Base-by-base conservation (phyloP, 2,113 vertebrate species). In the Epinephelus cyanopodus region DNA sequence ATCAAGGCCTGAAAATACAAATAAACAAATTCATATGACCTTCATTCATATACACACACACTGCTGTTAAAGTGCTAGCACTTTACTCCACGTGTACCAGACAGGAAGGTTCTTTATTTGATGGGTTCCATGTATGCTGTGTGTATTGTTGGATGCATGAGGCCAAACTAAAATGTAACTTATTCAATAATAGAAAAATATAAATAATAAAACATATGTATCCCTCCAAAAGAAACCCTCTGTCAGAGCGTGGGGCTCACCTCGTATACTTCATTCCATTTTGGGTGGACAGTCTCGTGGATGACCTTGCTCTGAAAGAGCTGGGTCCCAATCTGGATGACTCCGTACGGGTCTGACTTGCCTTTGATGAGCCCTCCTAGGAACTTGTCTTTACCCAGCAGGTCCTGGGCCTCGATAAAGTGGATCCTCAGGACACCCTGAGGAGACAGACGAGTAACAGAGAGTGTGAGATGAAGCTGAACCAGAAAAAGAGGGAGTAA, bases 191-290 rank as follows among this genome's bases (percentile, higher is more conserved):
- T 9, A 63, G 0, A 3, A 39, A 42, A 42, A 4, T 3, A 0
- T 5, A 29, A 6, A 25, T 57, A 1, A 25, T 6, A 18, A 29
- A 29, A 29, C 1, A 60, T 18, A 9, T 18, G 2, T 3, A 3
- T 57, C 12, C 23, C 15, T n/a, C 54, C 12, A 37, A 6, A 7
- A 37, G 33, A 37, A 37, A 37, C 33, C 6, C 11, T 45, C 64
- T 66, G 48, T 27, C 15, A 12, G 5, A 27, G n/a, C 6, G 8
- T 2, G 12, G 1, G 21, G 0, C 81, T 77, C 88, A 99, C 98
- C 98, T 99, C 98, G 61, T 97, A 97, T 5, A 99, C 97, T 87
- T 99, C 97, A 69, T 97, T 97, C 98, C 98, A 99, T 25, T 96
- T 97, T 0, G 98, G 98, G 85, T 96, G 93, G 15, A 98, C 83